Percentiles rank a stretch among this genome's conserved stretches.
Evolutionary conservation across 1,140 invertebrate species (phyloP).

Genomic region (Teleopsis dalmanni): DNA sequence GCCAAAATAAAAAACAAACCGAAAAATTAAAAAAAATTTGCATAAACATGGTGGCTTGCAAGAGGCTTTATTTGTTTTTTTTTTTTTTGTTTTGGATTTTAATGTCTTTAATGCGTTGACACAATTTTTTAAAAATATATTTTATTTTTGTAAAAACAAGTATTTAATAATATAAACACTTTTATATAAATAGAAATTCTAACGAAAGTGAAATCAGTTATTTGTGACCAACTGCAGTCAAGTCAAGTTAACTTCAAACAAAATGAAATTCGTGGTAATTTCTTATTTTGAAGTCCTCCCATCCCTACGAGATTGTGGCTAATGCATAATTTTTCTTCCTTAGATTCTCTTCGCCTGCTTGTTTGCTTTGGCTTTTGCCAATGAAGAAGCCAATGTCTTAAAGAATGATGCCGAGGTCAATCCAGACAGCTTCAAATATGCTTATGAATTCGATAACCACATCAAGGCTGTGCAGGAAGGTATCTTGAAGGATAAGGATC

Average conservation of each 20-base stretch:
- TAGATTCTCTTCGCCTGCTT: slow-evolving; percentile 12
- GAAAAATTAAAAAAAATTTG: too few species aligned
- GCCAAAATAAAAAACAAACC: too few species aligned
- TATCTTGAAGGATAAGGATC: background rate
- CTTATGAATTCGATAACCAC: slow-evolving; percentile 14
- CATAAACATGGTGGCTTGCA: too few species aligned
- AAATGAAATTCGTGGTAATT: background rate
- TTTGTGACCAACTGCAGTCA: background rate
- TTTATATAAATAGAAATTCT: background rate
- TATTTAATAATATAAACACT: too few species aligned
- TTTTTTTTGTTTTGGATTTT: background rate
- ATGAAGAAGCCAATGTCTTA: slow-evolving; percentile 19
- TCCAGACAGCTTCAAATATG: slow-evolving; percentile 18
- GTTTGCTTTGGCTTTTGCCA: slow-evolving; percentile 8
- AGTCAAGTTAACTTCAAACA: background rate
- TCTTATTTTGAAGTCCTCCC: background rate
- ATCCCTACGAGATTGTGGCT: background rate
- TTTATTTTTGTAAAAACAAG: too few species aligned
- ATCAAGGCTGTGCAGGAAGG: slow-evolving; percentile 10
- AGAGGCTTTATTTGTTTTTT: background rate
- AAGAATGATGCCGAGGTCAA: slow-evolving; percentile 19
- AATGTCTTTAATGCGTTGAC: background rate
- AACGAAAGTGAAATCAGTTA: background rate
- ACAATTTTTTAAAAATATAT: background rate
- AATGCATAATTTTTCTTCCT: background rate